Evolutionary conservation across 2,888 invertebrate genomes (phyloP).

Genomic region (Pteria penguin): DNA sequence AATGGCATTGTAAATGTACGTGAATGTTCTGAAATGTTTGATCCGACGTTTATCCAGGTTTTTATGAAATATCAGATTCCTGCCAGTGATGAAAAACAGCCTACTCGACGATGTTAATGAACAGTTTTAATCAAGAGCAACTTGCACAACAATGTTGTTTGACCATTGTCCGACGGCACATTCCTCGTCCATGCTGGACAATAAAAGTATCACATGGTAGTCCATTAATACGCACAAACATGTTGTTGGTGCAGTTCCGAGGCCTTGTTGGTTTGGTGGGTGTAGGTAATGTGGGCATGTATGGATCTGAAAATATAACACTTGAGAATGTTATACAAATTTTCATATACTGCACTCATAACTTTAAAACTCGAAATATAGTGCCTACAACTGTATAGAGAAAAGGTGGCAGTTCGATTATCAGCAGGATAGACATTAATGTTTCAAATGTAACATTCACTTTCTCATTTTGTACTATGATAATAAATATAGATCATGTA

Average conservation of each 20-base stretch:
- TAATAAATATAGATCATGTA: no score
- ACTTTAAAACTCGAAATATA: background rate
- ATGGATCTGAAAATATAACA: conserved; percentile 31
- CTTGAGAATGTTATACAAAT: no score
- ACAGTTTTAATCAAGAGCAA: conserved; percentile 23
- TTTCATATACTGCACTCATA: no score
- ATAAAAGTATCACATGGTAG: conserved; percentile 34
- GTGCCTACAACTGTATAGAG: background rate
- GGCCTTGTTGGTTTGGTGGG: conserved; percentile 12
- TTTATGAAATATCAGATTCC: no score
- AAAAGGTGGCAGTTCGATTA: background rate
- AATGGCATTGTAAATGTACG: no score
- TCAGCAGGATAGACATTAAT: background rate
- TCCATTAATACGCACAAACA: conserved; percentile 40
- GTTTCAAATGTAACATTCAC: background rate
- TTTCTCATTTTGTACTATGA: background rate
- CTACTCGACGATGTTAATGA: no score
- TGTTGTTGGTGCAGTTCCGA: conserved; percentile 32
- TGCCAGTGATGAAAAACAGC: no score
- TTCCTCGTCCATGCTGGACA: conserved; percentile 18
- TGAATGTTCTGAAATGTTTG: no score
- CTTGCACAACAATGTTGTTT: conserved; percentile 41
- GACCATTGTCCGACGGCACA: conserved; percentile 31
- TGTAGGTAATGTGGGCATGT: conserved; percentile 5
- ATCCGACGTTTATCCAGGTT: no score